Base-by-base conservation (phyloP, 2,797 vertebrate genomes). In the Trachops cirrhosus region DNA sequence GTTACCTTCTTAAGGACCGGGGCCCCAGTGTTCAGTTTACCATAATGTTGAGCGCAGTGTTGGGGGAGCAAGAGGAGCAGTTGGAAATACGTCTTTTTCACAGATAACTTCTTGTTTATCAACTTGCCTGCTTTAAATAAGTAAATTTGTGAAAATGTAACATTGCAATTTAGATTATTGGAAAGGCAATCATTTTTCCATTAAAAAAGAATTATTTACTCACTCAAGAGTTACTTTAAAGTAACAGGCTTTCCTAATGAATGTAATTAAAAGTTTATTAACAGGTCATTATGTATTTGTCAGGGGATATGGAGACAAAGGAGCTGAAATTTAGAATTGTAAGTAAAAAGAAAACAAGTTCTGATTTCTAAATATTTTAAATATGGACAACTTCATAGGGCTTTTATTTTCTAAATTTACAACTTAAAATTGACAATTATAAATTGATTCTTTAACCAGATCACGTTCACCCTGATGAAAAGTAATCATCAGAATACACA, bases 221-320 rank as follows among this genome's bases (percentile, higher is more conserved):
- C 26, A 82, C 48, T 89, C 29, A 79, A 92, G 74, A 88, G 57
- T 89, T 94, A 73, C 34, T 91, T 95, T 93, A 85, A 87, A 89
- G 80, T 90, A 94, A 77, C 41, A 54, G 44, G 37, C 54, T 39
- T 6, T 26, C 88, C 21, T 70, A 82, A 73, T 80, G 59, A 84
- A 80, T 89, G 6, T 84, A 97, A 93, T 95, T 94, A 90, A 93
- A 96, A 89, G n/a, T 74, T 92, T 95, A 86, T 93, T 90, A 96
- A 34, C n/a, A 75, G 54, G 70, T 93, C 50, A 93, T 92, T 83
- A 75, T 89, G 32, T 71, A 54, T 86, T 88, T 94, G 54, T 89
- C 70, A 73, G 10, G 50, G 46, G 41, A 19, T n/a, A 32, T 19
- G 39, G 74, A 86, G 70, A 71, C 34, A 90, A 68, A 82, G 4